These are phyloP conservation scores for Hemitrygon akajei DNA, from an alignment of 2,797 vertebrate species.

Conservation along the genomic window DNA sequence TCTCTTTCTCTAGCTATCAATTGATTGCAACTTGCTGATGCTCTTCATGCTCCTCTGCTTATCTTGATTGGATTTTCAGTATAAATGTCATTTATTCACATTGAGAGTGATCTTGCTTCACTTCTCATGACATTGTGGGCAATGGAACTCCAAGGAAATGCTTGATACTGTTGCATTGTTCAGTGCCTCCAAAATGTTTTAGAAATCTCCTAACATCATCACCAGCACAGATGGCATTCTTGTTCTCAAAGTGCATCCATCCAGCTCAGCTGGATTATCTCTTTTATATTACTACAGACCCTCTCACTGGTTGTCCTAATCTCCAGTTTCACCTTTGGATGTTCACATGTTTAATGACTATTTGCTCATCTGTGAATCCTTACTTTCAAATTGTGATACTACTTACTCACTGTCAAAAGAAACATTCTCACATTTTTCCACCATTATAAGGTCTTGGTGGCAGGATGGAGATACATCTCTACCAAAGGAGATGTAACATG, in stretches of 20 bases:
- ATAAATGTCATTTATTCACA: background rate
- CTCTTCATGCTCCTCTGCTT: background rate
- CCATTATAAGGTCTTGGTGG: background rate
- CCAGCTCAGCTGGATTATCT: background rate
- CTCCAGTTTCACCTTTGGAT: background rate
- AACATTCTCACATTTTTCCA: background rate
- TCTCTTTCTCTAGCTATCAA: background rate
- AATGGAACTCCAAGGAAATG: background rate
- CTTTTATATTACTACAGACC: background rate
- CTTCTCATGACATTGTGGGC: background rate
- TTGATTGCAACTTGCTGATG: background rate
- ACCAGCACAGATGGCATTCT: background rate
- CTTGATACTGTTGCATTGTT: background rate
- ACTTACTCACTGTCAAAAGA: background rate
- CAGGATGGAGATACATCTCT: no score
- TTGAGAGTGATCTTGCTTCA: background rate
- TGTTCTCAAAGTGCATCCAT: background rate
- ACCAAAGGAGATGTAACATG: no score
- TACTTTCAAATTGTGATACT: background rate
- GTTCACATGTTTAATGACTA: background rate
- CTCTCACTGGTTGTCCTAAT: background rate
- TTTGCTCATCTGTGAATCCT: background rate
- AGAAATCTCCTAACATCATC: background rate
- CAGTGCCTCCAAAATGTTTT: background rate
- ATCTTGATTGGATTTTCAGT: background rate